Percentiles rank a stretch among this genome's conserved stretches.
phyloP scores from a whole-genome alignment of 1,140 invertebrate species.

The Drosophila truncata region DNA sequence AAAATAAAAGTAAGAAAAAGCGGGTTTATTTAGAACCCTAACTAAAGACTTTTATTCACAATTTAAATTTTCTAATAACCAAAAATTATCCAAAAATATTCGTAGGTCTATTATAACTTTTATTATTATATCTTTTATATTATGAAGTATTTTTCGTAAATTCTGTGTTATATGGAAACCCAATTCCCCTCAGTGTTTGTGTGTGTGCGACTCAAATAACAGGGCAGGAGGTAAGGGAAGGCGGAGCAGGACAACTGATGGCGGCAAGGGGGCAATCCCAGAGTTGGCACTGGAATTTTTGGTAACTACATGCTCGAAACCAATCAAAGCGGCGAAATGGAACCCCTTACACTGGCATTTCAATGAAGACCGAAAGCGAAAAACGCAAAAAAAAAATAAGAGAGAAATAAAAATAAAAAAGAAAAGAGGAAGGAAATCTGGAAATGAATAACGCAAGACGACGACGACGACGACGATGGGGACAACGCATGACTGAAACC shows the following conservation, averaged over 20 bases:
- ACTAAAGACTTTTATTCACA: no score
- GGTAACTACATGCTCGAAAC: conserved; percentile 57
- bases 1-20: background rate
- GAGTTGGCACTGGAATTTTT: conserved; percentile 52
- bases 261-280: conserved; percentile 5
- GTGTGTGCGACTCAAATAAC: conserved; percentile 32
- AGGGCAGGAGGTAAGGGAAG: conserved; percentile 1
- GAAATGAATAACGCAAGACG: conserved; percentile 77
- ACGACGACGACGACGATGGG: conserved; percentile 13
- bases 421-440: conserved; percentile 12
- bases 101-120: no score
- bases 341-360: conserved; percentile 69
- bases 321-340: conserved; percentile 76
- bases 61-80: no score
- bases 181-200: background rate
- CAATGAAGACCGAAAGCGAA: conserved; percentile 47
- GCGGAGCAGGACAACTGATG: background rate
- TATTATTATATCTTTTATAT: background rate
- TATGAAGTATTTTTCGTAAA: background rate
- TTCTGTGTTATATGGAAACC: no score
- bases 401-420: background rate
- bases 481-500: conserved; percentile 71
- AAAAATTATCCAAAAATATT: background rate
- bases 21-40: no score
- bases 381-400: background rate